These are phyloP conservation scores for Acromyrmex charruanus DNA, from an alignment of 1,140 invertebrate genomes.

Conservation along the genomic window DNA sequence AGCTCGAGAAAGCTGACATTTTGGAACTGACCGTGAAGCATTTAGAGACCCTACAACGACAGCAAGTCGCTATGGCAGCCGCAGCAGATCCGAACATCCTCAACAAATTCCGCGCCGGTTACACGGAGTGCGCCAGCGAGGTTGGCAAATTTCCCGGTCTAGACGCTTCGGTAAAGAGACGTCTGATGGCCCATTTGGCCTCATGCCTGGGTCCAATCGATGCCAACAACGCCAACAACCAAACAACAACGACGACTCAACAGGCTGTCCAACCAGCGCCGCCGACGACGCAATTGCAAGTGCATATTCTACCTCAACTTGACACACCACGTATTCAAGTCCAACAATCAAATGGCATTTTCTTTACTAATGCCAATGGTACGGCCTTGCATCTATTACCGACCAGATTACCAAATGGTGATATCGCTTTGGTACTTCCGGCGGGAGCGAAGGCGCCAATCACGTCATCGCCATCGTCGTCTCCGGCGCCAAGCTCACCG, in stretches of 20 bases:
- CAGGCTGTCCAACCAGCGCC: constrained; percentile 81
- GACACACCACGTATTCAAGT: constrained; percentile 84
- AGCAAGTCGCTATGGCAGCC: constrained; percentile 91
- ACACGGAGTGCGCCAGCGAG: constrained; percentile 95
- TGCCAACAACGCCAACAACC: constrained; percentile 72
- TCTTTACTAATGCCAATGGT: constrained; percentile 85
- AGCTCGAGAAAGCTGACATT: constrained; percentile 98
- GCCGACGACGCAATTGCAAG: constrained; percentile 83
- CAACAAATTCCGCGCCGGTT: constrained; percentile 95
- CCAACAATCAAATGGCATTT: constrained; percentile 85
- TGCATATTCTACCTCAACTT: constrained; percentile 84
- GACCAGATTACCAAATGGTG: constrained; percentile 88
- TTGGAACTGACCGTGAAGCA: constrained; percentile 98
- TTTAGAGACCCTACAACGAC: constrained; percentile 93
- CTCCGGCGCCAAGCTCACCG: constrained; percentile 86
- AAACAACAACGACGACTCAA: constrained; percentile 80
- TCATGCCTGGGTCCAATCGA: constrained; percentile 88
- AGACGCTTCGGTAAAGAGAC: constrained; percentile 90
- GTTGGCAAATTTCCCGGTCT: constrained; percentile 92
- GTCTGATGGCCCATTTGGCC: constrained; percentile 91
- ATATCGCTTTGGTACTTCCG: constrained; percentile 88
- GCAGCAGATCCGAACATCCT: constrained; percentile 92
- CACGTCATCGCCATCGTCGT: constrained; percentile 84
- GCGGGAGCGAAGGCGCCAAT: constrained; percentile 84
- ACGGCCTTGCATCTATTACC: constrained; percentile 88